Base-by-base conservation (phyloP, 1,140 invertebrate species). In the Conus betulinus region DNA sequence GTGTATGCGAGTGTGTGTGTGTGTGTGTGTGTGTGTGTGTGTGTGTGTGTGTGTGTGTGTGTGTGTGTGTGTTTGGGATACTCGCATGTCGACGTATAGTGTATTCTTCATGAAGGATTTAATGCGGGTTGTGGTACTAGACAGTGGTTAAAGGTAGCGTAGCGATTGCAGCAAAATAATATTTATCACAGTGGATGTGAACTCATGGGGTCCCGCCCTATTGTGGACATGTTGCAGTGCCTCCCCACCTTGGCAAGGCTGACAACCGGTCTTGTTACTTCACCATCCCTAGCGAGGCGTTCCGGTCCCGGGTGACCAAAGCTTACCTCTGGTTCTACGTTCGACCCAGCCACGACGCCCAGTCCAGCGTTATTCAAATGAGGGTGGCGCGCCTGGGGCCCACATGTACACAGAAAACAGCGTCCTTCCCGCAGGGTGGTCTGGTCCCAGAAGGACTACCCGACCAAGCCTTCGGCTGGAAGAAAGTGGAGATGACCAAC, bases 401-500 rank as follows among this genome's bases (percentile, higher is more conserved):
- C 76, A 0, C 39, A 67, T 15, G 2, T 51, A 8, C n/a, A 10
- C 87, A 84, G 25, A 39, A 84, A 74, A 15, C 71, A 17, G 3
- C 85, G 71, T 39, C 67, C 87, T 53, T 39, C 55, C n/a, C 39
- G 60, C 55, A 87, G 74, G 15, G 74, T 74, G 17, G 13, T 90
- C 17, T 90, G 81, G 55, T 87, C 87, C 5, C 60, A 85, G 13
- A 91, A 90, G 27, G 71, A 87, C 5, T 39, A 71, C 74, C 63
- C 57, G n/a, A 89, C 8, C 89, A 78, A 27, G 83, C 88, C 0
- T 86, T 88, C 15, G 90, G 90, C 7, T 99, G 98, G 98, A 97
- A 98, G 93, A 97, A 98, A 91, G 96, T 99, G 90, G 97, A 98
- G 95, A 96, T 98, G 84, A 97, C 97, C 63, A 95, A 96, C 85